Percentiles rank a stretch among this genome's conserved stretches.
Conservation (phyloP, 1,140 invertebrate genomes). For the Polypedilum pembai region DNA sequence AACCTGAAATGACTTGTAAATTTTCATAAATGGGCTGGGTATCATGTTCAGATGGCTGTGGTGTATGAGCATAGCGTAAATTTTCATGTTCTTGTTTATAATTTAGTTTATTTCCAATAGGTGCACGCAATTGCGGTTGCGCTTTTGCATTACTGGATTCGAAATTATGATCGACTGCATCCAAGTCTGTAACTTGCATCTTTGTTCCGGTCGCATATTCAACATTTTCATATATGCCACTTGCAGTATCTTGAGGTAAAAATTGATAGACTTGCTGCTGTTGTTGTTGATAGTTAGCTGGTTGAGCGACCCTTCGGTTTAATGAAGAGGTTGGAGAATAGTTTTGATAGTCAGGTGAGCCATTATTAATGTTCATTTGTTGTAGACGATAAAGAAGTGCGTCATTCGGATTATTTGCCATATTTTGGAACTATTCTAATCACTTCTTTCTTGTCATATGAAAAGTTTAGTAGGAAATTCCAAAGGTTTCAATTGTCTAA, state of each 20-base stretch:
- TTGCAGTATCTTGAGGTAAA: neutral
- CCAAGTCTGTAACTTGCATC: conserved; percentile 43
- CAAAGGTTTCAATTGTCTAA: neutral
- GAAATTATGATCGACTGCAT: conserved; percentile 29
- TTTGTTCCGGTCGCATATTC: conserved; percentile 34
- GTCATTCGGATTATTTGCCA: conserved; percentile 4
- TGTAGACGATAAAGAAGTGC: neutral
- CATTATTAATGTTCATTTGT: conserved; percentile 6
- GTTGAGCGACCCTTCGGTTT: neutral
- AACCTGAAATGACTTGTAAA: conserved; percentile 50
- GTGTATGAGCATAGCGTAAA: conserved; percentile 41
- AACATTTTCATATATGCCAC: conserved; percentile 16
- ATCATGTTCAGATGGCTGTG: conserved; percentile 36
- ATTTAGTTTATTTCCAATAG: neutral
- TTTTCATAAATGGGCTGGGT: conserved; percentile 62
- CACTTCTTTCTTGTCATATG: neutral
- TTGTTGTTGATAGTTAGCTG: neutral
- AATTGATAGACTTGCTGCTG: neutral
- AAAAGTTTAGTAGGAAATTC: neutral
- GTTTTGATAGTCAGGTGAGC: neutral
- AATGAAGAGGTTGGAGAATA: neutral
- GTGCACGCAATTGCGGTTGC: neutral
- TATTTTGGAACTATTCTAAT: neutral
- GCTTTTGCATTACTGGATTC: conserved; percentile 22
- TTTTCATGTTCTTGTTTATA: conserved; percentile 29